Evolutionary conservation across 2,888 invertebrate genomes (phyloP).

Genomic region (Epirrhoe tristata): DNA sequence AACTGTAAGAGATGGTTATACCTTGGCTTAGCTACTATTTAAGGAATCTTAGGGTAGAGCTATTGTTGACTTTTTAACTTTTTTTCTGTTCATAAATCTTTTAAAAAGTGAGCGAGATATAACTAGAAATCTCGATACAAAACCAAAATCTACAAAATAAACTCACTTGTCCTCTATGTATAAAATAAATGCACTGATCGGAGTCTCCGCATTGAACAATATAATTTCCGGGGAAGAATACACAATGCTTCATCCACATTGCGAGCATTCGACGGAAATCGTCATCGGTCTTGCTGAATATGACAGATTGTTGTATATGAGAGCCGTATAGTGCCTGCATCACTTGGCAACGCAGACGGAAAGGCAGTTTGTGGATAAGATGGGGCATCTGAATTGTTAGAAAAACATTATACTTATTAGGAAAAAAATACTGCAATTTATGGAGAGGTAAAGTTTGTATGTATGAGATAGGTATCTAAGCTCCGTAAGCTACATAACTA

Average conservation of each 20-base stretch:
- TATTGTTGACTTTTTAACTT: too few species aligned
- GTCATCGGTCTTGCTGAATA: slow-evolving; percentile 79
- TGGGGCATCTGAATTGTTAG: slow-evolving; percentile 65
- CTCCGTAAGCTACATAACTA: too few species aligned
- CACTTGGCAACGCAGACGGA: slow-evolving; percentile 76
- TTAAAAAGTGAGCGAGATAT: too few species aligned
- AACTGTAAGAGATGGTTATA: too few species aligned
- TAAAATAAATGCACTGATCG: slow-evolving; percentile 84
- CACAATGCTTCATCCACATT: slow-evolving; percentile 79
- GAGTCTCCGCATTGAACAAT: slow-evolving; percentile 84
- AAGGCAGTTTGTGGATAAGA: slow-evolving; percentile 70
- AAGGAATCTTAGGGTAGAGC: too few species aligned
- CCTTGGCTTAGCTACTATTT: too few species aligned
- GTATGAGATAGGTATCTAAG: too few species aligned
- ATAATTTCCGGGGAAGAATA: slow-evolving; percentile 84
- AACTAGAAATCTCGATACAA: too few species aligned
- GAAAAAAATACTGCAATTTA: too few species aligned
- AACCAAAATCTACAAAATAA: not conserved
- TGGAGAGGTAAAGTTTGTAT: too few species aligned
- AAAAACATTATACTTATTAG: not conserved
- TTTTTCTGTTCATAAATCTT: too few species aligned
- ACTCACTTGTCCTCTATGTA: slow-evolving; percentile 81
- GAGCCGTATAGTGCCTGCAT: slow-evolving; percentile 82
- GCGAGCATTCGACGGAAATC: slow-evolving; percentile 80
- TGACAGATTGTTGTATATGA: slow-evolving; percentile 77